A percentile compares a stretch with the other conserved stretches of the same genome.
phyloP scores from a whole-genome alignment of 2,888 invertebrate genomes.

The Limnephilus marmoratus region DNA sequence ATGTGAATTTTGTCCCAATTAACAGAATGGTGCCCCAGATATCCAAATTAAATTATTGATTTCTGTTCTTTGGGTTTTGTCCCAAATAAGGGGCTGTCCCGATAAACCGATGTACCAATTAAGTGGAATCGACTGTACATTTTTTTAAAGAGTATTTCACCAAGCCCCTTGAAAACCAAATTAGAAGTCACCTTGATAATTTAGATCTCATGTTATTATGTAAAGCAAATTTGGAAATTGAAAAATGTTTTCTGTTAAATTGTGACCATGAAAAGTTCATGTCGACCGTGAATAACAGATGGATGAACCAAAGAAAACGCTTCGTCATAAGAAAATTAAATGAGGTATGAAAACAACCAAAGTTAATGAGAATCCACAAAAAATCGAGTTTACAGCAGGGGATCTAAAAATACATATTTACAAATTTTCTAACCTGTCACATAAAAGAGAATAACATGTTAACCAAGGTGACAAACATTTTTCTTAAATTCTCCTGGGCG shows the following conservation, averaged over 20 bases:
- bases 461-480: no score
- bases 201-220: neutral
- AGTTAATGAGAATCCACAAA: neutral
- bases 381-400: neutral
- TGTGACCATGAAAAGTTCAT: neutral
- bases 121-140: no score
- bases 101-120: no score
- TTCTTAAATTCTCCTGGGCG: no score
- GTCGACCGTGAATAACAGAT: neutral
- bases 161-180: neutral
- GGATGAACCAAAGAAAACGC: neutral
- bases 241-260: neutral
- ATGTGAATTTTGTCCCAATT: no score
- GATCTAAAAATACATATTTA: neutral
- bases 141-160: no score
- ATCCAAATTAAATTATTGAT: no score
- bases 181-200: neutral
- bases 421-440: neutral
- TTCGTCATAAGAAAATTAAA: neutral
- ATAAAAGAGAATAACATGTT: neutral
- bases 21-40: no score
- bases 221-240: neutral
- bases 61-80: no score
- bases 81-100: no score
- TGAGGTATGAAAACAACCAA: neutral